These are phyloP conservation scores for Campoplex capitator DNA, from an alignment of 2,888 invertebrate species.

Conservation along the genomic window DNA sequence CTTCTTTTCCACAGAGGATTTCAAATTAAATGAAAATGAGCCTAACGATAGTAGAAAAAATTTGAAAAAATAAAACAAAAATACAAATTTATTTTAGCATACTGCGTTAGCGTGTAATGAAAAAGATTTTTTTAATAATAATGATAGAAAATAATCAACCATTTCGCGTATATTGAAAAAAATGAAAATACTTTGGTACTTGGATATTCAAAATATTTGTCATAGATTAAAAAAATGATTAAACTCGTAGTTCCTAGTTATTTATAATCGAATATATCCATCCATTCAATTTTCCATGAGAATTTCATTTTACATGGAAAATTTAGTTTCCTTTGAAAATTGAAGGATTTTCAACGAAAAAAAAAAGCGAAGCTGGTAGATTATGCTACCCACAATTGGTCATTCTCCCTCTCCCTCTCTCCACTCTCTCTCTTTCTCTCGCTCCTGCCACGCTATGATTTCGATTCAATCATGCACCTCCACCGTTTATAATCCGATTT, in stretches of 20 bases:
- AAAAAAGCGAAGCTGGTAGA: conserved; percentile 2
- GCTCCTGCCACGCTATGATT: conserved; percentile 54
- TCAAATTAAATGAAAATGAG: conserved; percentile 4
- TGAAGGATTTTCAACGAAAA: background rate
- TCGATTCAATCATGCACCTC: conserved; percentile 66
- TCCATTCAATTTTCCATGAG: background rate
- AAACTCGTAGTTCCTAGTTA: background rate
- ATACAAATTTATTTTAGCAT: background rate
- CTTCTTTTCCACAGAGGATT: background rate
- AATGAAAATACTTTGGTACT: background rate
- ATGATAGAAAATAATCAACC: background rate
- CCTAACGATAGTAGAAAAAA: background rate
- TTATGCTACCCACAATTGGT: conserved; percentile 25
- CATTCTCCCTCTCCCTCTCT: conserved; percentile 15
- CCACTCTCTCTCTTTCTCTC: conserved; percentile 22
- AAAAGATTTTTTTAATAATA: background rate
- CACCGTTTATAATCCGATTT: conserved; percentile 66
- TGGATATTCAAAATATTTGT: background rate
- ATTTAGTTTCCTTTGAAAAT: conserved; percentile 24
- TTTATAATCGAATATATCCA: background rate
- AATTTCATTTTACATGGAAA: background rate
- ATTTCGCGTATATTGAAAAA: background rate
- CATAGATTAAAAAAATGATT: background rate
- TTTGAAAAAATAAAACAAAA: background rate
- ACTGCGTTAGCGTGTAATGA: background rate